Conservation (phyloP, 2,888 invertebrate species). For the Coecobrya sp. region DNA sequence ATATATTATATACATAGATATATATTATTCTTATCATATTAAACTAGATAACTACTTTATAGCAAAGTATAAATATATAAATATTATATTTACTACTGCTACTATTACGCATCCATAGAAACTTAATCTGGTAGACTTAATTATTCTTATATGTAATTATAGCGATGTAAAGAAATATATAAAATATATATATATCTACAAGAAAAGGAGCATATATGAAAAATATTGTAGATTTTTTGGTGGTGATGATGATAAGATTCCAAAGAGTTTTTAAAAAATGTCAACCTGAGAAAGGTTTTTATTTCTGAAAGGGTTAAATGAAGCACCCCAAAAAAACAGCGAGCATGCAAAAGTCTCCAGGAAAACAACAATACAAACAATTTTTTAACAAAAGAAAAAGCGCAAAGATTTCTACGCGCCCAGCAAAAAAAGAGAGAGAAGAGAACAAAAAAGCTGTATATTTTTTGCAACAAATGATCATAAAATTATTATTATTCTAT, state of each 20-base stretch:
- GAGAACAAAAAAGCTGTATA: constrained; percentile 70
- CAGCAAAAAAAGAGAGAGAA: constrained; percentile 13
- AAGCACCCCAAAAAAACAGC: neutral
- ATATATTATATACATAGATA: constrained; percentile 21
- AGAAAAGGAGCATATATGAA: neutral
- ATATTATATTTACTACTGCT: constrained; percentile 46
- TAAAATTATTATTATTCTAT: constrained; percentile 20
- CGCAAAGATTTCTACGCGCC: neutral
- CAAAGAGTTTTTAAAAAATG: constrained; percentile 56
- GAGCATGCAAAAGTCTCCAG: neutral
- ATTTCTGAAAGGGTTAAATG: neutral
- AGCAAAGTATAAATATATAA: constrained; percentile 10
- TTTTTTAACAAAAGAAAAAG: constrained; percentile 44
- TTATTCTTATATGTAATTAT: constrained; percentile 24
- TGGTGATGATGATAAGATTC: constrained; percentile 49
- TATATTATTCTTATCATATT: constrained; percentile 28
- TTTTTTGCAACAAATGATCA: constrained; percentile 70
- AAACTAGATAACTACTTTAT: neutral
- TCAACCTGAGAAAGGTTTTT: neutral
- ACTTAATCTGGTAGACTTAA: constrained; percentile 49
- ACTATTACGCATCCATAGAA: constrained; percentile 58
- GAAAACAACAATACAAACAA: constrained; percentile 23
- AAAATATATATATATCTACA: constrained; percentile 11
- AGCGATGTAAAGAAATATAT: constrained; percentile 37
- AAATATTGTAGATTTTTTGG: neutral